Conservation (phyloP, 2,888 invertebrate genomes). For the Melieria omissa region DNA sequence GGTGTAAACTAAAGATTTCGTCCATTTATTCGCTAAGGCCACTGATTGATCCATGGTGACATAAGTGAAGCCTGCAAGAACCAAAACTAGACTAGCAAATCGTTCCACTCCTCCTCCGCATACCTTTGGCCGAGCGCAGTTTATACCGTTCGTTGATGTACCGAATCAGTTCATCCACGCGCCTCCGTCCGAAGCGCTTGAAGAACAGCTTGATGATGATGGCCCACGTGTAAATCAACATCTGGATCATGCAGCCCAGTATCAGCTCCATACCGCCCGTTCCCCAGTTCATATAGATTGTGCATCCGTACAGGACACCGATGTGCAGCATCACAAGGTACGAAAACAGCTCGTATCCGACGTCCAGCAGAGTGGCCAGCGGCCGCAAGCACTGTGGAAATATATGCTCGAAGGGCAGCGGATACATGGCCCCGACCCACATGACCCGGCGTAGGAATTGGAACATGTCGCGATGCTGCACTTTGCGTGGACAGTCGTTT, state of each 20-base stretch:
- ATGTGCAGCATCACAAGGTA: slow-evolving; percentile 50
- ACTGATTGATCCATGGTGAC: slow-evolving; percentile 52
- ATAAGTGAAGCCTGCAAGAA: slow-evolving; percentile 53
- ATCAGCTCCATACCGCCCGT: slow-evolving; percentile 52
- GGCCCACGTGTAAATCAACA: slow-evolving; percentile 55
- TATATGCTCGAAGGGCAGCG: slow-evolving; percentile 35
- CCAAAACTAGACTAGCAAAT: no score
- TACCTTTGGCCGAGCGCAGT: slow-evolving; percentile 51
- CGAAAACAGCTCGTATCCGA: slow-evolving; percentile 47
- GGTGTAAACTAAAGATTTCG: slow-evolving; percentile 49
- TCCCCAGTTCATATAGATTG: slow-evolving; percentile 45
- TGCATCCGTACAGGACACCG: slow-evolving; percentile 47
- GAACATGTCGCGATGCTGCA: slow-evolving; percentile 52
- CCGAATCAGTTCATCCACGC: slow-evolving; percentile 45
- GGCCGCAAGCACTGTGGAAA: slow-evolving; percentile 5
- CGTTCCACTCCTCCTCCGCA: no score
- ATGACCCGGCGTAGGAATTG: slow-evolving; percentile 49
- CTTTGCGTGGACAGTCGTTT: background rate
- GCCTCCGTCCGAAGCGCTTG: slow-evolving; percentile 47
- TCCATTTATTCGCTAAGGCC: slow-evolving; percentile 47
- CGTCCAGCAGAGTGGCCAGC: background rate
- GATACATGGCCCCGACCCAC: slow-evolving; percentile 52
- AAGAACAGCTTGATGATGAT: slow-evolving; percentile 56
- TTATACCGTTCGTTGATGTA: slow-evolving; percentile 50
- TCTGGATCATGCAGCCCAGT: slow-evolving; percentile 54